A percentile compares a stretch with the other conserved stretches of the same genome.
These are phyloP conservation scores for Coregonus suidteri DNA, from an alignment of 2,797 vertebrate species.

Conservation along the genomic window DNA sequence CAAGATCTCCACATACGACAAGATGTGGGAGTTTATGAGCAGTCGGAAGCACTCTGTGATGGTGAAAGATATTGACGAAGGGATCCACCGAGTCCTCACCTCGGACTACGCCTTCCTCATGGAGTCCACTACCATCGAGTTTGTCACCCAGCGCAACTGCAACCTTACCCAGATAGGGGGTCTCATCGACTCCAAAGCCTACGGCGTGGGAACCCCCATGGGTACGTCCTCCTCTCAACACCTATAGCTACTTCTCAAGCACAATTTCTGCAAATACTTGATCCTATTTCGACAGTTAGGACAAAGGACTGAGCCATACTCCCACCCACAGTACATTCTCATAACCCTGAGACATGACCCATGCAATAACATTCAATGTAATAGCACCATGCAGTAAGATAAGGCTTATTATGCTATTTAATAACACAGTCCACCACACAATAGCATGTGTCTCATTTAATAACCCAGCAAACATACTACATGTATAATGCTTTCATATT, in stretches of 20 bases:
- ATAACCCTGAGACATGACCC: background rate
- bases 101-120: constrained; percentile 97
- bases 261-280: background rate
- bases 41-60: constrained; percentile 94
- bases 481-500: background rate
- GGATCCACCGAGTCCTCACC: constrained; percentile 90
- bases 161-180: constrained; percentile 98
- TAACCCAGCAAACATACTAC: background rate
- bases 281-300: background rate
- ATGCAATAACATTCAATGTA: background rate
- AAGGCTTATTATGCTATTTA: background rate
- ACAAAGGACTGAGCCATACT: background rate
- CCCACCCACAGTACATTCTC: background rate
- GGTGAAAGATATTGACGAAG: constrained; percentile 94
- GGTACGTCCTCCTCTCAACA: constrained; percentile 69
- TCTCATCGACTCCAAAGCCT: constrained; percentile 98
- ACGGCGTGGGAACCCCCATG: constrained; percentile 96
- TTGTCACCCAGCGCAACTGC: constrained; percentile 96
- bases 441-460: background rate
- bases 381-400: background rate
- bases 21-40: constrained; percentile 99
- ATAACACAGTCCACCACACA: background rate
- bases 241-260: background rate
- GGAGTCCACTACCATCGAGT: constrained; percentile 98
- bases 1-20: constrained; percentile 95